Base-by-base conservation (phyloP, 1,140 invertebrate genomes). In the Limonius californicus region DNA sequence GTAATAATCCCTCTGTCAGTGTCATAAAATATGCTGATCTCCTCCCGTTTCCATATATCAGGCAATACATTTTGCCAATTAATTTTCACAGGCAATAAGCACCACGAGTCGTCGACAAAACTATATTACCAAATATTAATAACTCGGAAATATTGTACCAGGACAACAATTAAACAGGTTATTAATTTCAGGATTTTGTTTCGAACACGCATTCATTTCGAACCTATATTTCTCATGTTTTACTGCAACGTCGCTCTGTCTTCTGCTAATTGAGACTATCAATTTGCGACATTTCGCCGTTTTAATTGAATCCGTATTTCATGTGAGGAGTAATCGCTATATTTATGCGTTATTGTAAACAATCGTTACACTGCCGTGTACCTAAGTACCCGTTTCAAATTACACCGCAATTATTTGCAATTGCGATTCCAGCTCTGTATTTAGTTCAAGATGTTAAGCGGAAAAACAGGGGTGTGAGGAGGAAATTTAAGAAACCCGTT, bases 211-310 rank as follows among this genome's bases (percentile, higher is more conserved):
- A 39, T 14, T 12, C n/a, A 39, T 39, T 39, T 14, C 8, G n/a
- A 39, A 39, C 35, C 35, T 12, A 39, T 4, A 27, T 27, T 27
- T 27, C 23, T 27, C 23, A 2, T 39, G 35, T 39, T 39, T 14
- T 39, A 39, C 23, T 27, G 35, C 35, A 39, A 12, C 35, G n/a
- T 9, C 8, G 35, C n/a, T n/a, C 35, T 14, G 11, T 39, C 35
- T 50, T 50, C 20, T 12, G 12, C 45, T 50, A 50, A 50, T 50
- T 50, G 16, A 50, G 16, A 50, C 45, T 50, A 50, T 50, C 45
- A 50, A 50, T 50, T 18, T 50, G n/a, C 19, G 16, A 4, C 45
- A 50, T 50, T 50, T 39, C 2, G 15, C 4, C 9, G 14, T 50
- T 50, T 50, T 50, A 50, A 50, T 50, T 50, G 45, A 50, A 50